Base-by-base conservation (phyloP, 2,113 vertebrate genomes). In the Pica pica region DNA sequence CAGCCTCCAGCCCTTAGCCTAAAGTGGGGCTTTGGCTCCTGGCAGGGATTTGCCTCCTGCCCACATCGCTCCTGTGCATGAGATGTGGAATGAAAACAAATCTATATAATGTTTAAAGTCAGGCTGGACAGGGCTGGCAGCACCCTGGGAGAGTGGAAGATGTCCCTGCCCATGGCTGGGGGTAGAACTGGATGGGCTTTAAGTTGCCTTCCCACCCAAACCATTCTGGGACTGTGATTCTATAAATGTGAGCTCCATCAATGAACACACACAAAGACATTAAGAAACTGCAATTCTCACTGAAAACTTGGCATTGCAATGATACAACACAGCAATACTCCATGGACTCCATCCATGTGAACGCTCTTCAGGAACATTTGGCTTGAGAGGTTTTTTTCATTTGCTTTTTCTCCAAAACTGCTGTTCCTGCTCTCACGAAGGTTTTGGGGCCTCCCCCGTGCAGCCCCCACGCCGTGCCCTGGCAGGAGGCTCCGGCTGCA, bases 291-390 rank as follows among this genome's bases (percentile, higher is more conserved):
- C 86, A 75, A 46, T 82, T 78, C 69, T 71, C 91, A 18, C 65
- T 56, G 93, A 85, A 92, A 85, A 68, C 83, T 93, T 92, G 93
- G 78, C 70, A 35, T 79, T 79, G 7, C 46, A 42, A 21, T 10
- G 65, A 21, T 75, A 9, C 11, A 84, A 70, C 56, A 37, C 65
- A 93, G 78, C 74, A 81, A 42, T 31, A 31, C 52, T 74, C 39
- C 28, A 37, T 67, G 90, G 92, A 61, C 69, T 84, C 42, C 60
- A 37, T 74, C 93, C 86, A 85, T 70, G 33, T 68, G 44, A 90
- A 63, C 1, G 21, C 67, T 92, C 79, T 75, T 90, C 79, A 55
- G 78, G 82, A 71, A 78, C 71, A 63, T 71, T 55, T 30, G 52
- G 41, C 44, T 59, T 55, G 49, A 75, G 56, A 9, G 18, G 0